Evolutionary conservation across 1,140 invertebrate species (phyloP), one percentile per base, ranked within the genome.

Genomic region (Semibalanus balanoides): DNA sequence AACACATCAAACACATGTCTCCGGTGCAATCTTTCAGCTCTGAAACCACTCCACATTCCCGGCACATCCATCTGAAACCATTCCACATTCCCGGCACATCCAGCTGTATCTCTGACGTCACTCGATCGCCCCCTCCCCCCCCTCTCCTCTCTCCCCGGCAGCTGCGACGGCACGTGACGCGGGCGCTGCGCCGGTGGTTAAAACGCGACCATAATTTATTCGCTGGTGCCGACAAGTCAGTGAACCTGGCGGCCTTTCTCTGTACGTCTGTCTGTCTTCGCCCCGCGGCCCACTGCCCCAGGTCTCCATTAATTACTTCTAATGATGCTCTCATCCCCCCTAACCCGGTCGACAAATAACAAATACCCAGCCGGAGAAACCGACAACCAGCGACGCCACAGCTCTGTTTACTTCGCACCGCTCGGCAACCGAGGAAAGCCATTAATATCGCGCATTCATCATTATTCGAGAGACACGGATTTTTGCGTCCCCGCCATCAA

Each of bases 401-500:
- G 22, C 51, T 22, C 51, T 64, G 51, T 64, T 64, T 64, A 64
- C 51, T 1, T 25, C 51, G 51, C 1, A 17, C 35, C 35, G 35
- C 35, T 40, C 35, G 35, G 22, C 22, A 22, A 64, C 51, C 1
- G 51, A 64, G 51, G 22, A 64, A 64, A 64, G 51, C 51, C 51
- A 64, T 64, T 64, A 64, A 64, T 64, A 64, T 64, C 51, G 22
- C 51, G 51, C 51, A 64, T 64, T 64, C 51, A 64, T 64, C 51
- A 64, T 64, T 64, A 64, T 64, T 64, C 51, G 14, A 64, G 51
- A 64, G 51, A 64, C 51, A 64, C 51, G 22, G 11, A 64, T 64
- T 64, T 64, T 64, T 64, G 51, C 11, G 51, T 64, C 11, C 7
- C 51, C 14, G 22, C 22, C 51, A 64, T 64, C 51, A 64, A 64